Conservation (phyloP, 2,888 invertebrate genomes). For the Vesta saturnalis region DNA sequence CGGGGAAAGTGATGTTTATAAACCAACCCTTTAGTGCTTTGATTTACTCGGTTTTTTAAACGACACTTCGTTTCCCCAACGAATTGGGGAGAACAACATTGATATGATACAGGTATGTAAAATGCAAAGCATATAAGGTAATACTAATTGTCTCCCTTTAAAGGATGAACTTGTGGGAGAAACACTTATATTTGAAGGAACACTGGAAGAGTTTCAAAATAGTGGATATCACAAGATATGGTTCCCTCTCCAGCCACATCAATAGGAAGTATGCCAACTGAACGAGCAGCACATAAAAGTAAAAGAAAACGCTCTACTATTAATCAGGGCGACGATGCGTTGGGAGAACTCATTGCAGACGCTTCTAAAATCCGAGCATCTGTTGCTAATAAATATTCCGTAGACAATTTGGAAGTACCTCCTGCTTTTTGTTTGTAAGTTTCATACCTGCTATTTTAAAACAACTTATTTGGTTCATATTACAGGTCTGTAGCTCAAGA, state of each 20-base stretch:
- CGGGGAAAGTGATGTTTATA: slow-evolving; percentile 5
- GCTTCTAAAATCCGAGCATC: too few species aligned
- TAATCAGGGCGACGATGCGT: background rate
- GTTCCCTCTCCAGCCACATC: too few species aligned
- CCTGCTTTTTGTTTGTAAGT: background rate
- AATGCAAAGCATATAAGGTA: background rate
- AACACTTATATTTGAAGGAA: background rate
- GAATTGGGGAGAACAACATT: background rate
- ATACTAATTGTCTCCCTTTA: background rate
- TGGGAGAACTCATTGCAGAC: too few species aligned
- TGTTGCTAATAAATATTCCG: too few species aligned
- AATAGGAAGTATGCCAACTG: too few species aligned
- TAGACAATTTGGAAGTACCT: too few species aligned
- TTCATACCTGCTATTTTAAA: background rate
- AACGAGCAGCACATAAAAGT: too few species aligned
- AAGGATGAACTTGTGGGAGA: background rate
- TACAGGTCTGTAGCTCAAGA: slow-evolving; percentile 1
- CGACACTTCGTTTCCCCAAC: background rate
- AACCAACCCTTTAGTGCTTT: slow-evolving; percentile 1
- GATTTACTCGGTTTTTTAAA: slow-evolving; percentile 3
- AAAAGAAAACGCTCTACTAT: background rate
- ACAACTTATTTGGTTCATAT: slow-evolving; percentile 4
- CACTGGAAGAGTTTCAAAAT: too few species aligned
- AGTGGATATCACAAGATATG: background rate
- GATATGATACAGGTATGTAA: background rate